phyloP scores from a whole-genome alignment of 2,113 vertebrate species.

The Neoarius graeffei region DNA sequence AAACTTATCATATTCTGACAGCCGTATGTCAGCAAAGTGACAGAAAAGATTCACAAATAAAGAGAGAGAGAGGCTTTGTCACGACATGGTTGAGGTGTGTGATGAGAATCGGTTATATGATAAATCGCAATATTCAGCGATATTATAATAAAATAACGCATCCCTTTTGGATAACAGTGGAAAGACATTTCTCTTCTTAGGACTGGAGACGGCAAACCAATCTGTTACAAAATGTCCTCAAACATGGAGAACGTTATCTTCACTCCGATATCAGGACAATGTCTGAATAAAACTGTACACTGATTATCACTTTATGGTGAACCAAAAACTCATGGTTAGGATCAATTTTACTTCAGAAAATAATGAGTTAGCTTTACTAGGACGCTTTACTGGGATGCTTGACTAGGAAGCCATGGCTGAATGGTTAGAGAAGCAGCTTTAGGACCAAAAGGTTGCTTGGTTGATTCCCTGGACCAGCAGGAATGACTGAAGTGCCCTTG shows the following conservation, averaged over 20 bases:
- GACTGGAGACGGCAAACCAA: not conserved
- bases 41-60: constrained; percentile 31
- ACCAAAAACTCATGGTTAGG: not conserved
- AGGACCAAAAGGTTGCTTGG: too few relatives aligned
- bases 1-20: constrained; percentile 53
- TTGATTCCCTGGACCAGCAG: too few relatives aligned
- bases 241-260: not conserved
- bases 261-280: not conserved
- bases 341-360: not conserved
- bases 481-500: too few relatives aligned
- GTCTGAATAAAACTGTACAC: not conserved
- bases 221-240: not conserved
- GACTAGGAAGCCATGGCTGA: too few relatives aligned
- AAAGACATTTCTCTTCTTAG: not conserved
- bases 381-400: too few relatives aligned
- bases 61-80: not conserved
- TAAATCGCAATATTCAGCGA: not conserved
- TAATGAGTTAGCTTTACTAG: not conserved
- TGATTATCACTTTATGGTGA: not conserved
- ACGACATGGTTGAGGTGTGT: not conserved
- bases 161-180: not conserved
- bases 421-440: too few relatives aligned
- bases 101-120: not conserved
- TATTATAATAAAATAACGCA: not conserved
- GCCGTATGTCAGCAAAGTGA: constrained; percentile 35